Evolutionary conservation across 2,888 invertebrate species (phyloP).

Genomic region (Catocala nupta): DNA sequence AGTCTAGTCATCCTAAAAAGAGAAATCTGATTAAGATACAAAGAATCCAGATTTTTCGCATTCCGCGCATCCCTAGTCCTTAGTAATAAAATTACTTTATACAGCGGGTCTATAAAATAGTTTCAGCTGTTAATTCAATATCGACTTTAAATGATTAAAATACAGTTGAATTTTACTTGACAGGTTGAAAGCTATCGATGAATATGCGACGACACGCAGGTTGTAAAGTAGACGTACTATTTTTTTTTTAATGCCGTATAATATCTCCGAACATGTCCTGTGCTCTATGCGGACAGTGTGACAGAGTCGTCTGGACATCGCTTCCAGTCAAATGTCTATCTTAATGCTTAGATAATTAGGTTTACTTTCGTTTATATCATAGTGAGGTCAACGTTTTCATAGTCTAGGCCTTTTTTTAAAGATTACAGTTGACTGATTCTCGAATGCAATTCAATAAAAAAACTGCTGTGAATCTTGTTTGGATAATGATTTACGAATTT

Average conservation of each 20-base stretch:
- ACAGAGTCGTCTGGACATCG: conserved; percentile 51
- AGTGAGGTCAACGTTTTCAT: conserved; percentile 47
- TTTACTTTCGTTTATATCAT: conserved; percentile 9
- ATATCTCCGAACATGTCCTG: conserved; percentile 71
- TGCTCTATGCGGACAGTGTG: conserved; percentile 70
- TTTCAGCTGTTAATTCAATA: conserved; percentile 29
- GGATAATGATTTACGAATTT: conserved; percentile 47
- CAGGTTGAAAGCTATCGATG: conserved; percentile 39
- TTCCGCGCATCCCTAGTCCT: conserved; percentile 47
- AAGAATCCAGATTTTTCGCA: conserved; percentile 35
- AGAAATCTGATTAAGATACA: conserved; percentile 29
- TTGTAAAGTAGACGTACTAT: conserved; percentile 60
- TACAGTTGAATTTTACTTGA: conserved; percentile 45
- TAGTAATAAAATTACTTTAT: conserved; percentile 76
- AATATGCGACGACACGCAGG: conserved; percentile 66
- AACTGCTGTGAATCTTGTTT: conserved; percentile 40
- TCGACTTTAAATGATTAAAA: conserved; percentile 35
- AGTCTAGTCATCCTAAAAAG: conserved; percentile 9
- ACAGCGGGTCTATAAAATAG: conserved; percentile 49
- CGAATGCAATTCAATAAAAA: conserved; percentile 49
- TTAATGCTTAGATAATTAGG: neutral
- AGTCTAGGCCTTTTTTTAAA: conserved; percentile 44
- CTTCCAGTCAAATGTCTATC: conserved; percentile 25
- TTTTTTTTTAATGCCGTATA: conserved; percentile 65
- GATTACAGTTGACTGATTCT: conserved; percentile 53